Base-by-base conservation (phyloP, 2,113 vertebrate species). In the Myotis brandtii region DNA sequence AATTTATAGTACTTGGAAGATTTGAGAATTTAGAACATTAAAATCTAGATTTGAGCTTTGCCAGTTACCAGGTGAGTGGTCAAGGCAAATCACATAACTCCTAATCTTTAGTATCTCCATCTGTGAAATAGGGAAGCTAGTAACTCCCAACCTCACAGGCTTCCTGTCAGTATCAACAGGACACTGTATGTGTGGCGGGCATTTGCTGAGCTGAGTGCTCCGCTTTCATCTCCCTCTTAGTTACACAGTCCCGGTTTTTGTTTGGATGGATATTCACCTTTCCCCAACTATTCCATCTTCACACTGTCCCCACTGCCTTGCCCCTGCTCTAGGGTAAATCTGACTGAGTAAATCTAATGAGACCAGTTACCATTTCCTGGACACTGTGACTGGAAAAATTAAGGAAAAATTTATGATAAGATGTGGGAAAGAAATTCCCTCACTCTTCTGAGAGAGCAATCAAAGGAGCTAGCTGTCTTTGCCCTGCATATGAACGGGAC, bases 301-400 rank as follows among this genome's bases (percentile, higher is more conserved):
- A 18, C 9, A 25, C 18, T 32, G 0, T 27, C 23, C 8, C 1
- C 66, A 9, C 5, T 0, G 2, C 5, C 40, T 23, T 14, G 2
- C 9, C 40, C 5, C 25, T 50, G 59, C 23, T 94, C 25, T 20
- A 76, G 18, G 17, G 32, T n/a, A 32, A 34, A 18, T 80, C n/a
- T 43, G 32, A 67, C 0, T 43, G 56, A 30, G 12, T 54, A 69
- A 72, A n/a, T 34, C 30, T 43, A 46, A 69, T 87, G 21, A 32
- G 56, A 77, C 5, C 9, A 4, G 43, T 50, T 83, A 46, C 32
- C 32, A 46, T 54, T 88, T 85, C 34, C n/a, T 81, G n/a, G 32
- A 27, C 25, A 43, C 3, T 2, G 5, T 18, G 43, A 84, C 34
- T 87, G 25, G 67, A 48, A 43, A 86, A 52, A 83, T 14, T 20